Evolutionary conservation across 2,888 invertebrate genomes (phyloP), one percentile per base, ranked within the genome.

Genomic region (Hetaerina titia): DNA sequence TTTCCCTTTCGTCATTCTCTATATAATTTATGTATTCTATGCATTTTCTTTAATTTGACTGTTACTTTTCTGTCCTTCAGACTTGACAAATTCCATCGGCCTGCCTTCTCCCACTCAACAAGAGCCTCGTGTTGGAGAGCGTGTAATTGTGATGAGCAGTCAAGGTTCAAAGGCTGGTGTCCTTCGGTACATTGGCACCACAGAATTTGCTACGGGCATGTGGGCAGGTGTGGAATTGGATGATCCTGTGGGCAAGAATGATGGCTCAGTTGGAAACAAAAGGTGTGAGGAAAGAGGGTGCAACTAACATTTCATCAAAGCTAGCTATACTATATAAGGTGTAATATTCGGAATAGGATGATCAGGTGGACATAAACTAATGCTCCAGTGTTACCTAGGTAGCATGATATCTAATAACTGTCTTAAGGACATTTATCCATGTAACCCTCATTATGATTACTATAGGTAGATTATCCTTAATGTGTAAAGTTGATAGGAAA

Each of bases 181-280:
- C 81, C 97, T 99, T 95, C 97, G 98, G 96, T 99, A 98, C 96
- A 97, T 99, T 95, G 99, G 99, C 58, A 97, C 97, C 94, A 98
- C 99, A 64, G 98, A 99, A 96, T 99, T 99, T 97, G 99, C 99
- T 0, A 97, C 98, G 69, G 99, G 99, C 69, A 98, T 99, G 96
- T 99, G 99, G 99, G 99, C 98, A 95, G 99, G 99, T 57, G 98
- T 99, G 45, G 99, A 99, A 96, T 97, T 99, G 96, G 99, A 99
- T 96, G 99, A 99, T 96, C 98, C 99, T 0, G 97, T 98, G 95
- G 99, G 99, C 95, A 99, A 99, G 97, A 99, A 99, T 97, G 99
- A 99, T 96, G 99, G 99, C 95, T 98, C 98, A 94, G 99, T 99
- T 64, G 98, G 98, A 95, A 99, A 99, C 95, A 98, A 98, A 97